Conservation (phyloP, 2,113 vertebrate genomes). For the Rhynchopsitta pachyrhyncha region DNA sequence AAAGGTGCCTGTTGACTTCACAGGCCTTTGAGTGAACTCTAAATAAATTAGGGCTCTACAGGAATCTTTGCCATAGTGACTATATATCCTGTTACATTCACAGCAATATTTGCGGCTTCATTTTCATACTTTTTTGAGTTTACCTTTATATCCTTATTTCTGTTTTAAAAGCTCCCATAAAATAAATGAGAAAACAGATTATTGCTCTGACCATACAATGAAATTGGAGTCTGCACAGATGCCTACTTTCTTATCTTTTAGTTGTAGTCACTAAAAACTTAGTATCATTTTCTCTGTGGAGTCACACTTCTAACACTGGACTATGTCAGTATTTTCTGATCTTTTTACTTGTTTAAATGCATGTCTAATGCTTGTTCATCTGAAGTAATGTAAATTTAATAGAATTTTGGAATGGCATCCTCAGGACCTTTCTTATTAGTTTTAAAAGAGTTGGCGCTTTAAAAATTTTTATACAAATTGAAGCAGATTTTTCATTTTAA, state of each 20-base stretch:
- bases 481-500: constrained; percentile 8
- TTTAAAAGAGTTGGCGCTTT: background rate
- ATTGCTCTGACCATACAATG: background rate
- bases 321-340: background rate
- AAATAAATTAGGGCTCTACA: background rate
- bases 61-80: background rate
- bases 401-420: background rate
- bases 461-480: background rate
- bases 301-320: background rate
- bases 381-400: constrained; percentile 1
- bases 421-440: background rate
- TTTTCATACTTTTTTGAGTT: background rate
- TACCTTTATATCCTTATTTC: background rate
- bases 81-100: background rate
- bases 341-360: constrained; percentile 4
- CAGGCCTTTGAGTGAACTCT: background rate
- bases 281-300: background rate
- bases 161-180: background rate
- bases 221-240: background rate
- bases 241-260: background rate
- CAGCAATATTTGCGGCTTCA: background rate
- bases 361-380: background rate
- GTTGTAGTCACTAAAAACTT: background rate
- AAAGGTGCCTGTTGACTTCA: background rate
- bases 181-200: background rate